These are phyloP conservation scores for Lasioglossum figueresi DNA, from an alignment of 2,888 invertebrate genomes.

Conservation along the genomic window DNA sequence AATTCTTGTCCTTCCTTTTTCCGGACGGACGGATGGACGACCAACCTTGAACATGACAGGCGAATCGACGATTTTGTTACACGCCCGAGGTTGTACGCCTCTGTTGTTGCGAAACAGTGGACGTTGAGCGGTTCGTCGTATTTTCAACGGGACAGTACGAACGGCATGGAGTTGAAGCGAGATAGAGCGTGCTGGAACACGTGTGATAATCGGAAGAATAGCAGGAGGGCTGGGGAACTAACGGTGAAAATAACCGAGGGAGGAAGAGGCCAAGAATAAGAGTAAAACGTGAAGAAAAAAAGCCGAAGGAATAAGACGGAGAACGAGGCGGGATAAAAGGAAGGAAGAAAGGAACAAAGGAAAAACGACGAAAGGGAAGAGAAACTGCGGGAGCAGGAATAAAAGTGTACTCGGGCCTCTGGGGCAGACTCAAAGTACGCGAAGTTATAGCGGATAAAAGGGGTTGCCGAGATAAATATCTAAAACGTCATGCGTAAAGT, in stretches of 20 bases:
- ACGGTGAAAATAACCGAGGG: constrained; percentile 10
- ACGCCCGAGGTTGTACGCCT: not conserved
- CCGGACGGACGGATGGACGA: not conserved
- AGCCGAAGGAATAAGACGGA: not conserved
- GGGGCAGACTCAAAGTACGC: constrained; percentile 57
- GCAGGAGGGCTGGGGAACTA: not conserved
- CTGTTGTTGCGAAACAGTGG: constrained; percentile 40
- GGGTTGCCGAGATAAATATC: constrained; percentile 71
- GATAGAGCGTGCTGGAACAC: not conserved
- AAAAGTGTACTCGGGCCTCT: constrained; percentile 61
- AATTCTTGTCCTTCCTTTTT: not conserved
- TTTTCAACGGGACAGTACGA: not conserved
- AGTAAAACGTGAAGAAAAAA: constrained; percentile 6
- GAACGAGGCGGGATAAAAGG: not conserved
- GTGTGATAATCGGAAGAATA: constrained; percentile 1
- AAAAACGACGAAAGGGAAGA: constrained; percentile 24
- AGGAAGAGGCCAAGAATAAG: not conserved
- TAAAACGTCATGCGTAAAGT: constrained; percentile 72
- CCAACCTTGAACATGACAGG: constrained; percentile 20
- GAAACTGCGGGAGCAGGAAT: constrained; percentile 46
- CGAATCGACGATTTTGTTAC: not conserved
- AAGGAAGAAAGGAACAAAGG: not conserved
- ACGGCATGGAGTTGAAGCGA: not conserved
- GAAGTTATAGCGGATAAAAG: constrained; percentile 62
- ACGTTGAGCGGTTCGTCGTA: constrained; percentile 7